Evolutionary conservation across 2,888 invertebrate species (phyloP).

Genomic region (Dicyrtoma fusca): DNA sequence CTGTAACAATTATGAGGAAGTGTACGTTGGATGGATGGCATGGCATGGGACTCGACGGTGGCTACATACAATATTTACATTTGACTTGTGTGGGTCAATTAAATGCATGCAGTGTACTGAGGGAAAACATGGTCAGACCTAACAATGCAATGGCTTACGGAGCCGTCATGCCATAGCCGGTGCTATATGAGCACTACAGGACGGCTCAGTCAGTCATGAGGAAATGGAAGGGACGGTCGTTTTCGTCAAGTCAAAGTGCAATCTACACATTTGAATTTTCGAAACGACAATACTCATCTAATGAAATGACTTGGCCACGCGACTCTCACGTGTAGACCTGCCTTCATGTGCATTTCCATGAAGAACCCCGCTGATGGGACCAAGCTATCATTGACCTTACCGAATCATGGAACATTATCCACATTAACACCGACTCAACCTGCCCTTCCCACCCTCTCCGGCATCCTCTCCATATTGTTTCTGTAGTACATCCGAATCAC

Average conservation of each 20-base stretch:
- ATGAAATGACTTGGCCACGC: conserved; percentile 56
- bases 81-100: conserved; percentile 38
- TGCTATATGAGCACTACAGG: no score
- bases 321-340: conserved; percentile 54
- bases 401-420: conserved; percentile 50
- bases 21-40: not conserved
- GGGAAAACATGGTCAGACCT: conserved; percentile 16
- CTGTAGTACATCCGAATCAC: not conserved
- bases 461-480: not conserved
- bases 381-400: conserved; percentile 55
- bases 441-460: conserved; percentile 14
- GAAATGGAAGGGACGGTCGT: not conserved
- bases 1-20: no score
- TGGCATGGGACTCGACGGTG: not conserved
- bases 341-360: conserved; percentile 46
- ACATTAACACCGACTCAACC: conserved; percentile 53
- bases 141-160: no score
- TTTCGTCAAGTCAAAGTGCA: conserved; percentile 21
- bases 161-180: no score
- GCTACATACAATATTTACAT: conserved; percentile 19
- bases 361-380: conserved; percentile 54
- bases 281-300: conserved; percentile 48
- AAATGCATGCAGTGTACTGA: conserved; percentile 16
- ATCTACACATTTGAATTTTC: not conserved
- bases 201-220: not conserved